phyloP scores from a whole-genome alignment of 2,888 invertebrate genomes.

The Notocelia uddmanniana region DNA sequence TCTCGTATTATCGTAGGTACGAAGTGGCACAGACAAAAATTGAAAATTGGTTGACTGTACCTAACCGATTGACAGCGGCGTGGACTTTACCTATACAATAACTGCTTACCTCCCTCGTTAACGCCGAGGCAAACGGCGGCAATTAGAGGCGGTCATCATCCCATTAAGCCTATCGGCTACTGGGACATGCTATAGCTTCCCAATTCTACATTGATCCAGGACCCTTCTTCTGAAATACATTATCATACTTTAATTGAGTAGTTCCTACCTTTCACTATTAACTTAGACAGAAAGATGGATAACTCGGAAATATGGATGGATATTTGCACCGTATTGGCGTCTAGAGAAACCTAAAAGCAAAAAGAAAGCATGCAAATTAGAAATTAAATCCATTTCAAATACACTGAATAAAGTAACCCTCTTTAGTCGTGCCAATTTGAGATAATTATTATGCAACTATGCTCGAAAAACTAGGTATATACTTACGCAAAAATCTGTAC shows the following conservation, averaged over 20 bases:
- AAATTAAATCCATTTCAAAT: not conserved
- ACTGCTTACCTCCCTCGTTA: constrained; percentile 21
- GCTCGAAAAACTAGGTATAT: too few relatives aligned
- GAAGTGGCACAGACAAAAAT: too few relatives aligned
- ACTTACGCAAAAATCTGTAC: too few relatives aligned
- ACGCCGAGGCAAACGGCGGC: not conserved
- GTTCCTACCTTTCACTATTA: not conserved
- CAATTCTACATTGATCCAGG: constrained; percentile 19
- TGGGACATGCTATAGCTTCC: constrained; percentile 19
- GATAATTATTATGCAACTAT: too few relatives aligned
- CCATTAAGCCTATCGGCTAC: constrained; percentile 29
- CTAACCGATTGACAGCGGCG: constrained; percentile 3
- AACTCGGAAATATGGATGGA: not conserved
- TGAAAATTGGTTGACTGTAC: too few relatives aligned
- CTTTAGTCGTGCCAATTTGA: not conserved
- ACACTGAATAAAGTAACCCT: not conserved
- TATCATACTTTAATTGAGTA: not conserved
- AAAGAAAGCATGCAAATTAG: not conserved
- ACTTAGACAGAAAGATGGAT: not conserved
- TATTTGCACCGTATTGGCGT: not conserved
- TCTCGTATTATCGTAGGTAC: too few relatives aligned
- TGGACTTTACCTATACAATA: constrained; percentile 22
- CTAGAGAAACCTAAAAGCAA: not conserved
- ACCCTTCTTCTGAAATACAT: not conserved
- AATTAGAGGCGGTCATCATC: constrained; percentile 22